Evolutionary conservation across 2,888 invertebrate genomes (phyloP), one percentile per base, ranked within the genome.

Genomic region (Microdon myrmicae): DNA sequence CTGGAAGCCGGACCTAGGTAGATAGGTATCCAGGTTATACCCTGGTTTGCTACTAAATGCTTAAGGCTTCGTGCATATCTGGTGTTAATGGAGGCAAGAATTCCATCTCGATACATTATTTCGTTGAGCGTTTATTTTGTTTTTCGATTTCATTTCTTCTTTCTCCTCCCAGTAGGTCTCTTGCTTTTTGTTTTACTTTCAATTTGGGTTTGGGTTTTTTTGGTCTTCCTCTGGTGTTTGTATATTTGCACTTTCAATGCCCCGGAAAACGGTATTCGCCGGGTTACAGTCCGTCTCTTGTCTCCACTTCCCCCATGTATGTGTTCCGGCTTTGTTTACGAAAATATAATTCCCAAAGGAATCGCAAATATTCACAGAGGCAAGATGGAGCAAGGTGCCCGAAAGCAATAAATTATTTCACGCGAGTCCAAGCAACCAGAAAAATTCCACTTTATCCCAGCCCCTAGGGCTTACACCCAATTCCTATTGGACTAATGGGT

Each of bases 321-420:
- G 12, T 10, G 28, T 14, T 8, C 26, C 16, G 19, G 51, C 41
- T 58, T 64, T 64, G 64, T 64, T 64, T 64, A 64, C 64, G 58
- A 58, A 64, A 64, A 51, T 58, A 47, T 53, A 64, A 64, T 64
- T 64, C 64, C 64, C 64, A 58, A 47, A 43, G 64, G 64, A 64
- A 64, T 64, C 64, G 53, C 64, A 64, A 64, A 64, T 64, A 64
- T 64, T 64, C 64, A 64, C 58, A 58, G 58, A 64, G 53, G 58
- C 64, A 58, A 64, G 58, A 58, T 58, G 64, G 64, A 64, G 64
- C 66, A 60, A 68, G 61, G 68, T 68, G 66, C 66, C 60, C n/a
- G n/a, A n/a, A 53, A 59, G 68, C 67, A 68, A 68, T 68, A 68
- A 68, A 68, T 68, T 67, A 67, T 66, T 59, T 66, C 53, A 8